Percentiles rank a stretch among this genome's conserved stretches.
Evolutionary conservation across 2,113 vertebrate species (phyloP).

Genomic region (Sisor rabdophorus): DNA sequence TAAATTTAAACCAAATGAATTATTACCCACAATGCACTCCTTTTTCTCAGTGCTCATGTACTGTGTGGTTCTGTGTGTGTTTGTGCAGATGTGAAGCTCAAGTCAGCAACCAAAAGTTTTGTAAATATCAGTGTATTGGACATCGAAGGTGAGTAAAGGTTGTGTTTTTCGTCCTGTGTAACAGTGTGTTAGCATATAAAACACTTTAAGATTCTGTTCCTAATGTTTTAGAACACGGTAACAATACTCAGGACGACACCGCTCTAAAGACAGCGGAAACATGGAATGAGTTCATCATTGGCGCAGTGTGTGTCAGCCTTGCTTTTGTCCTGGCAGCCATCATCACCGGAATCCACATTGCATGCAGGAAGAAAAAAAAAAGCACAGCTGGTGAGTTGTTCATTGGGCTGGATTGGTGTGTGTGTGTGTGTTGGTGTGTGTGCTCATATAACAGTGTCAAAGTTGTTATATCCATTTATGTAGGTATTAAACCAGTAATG

Average conservation of each 20-base stretch:
- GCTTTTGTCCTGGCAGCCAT: neutral
- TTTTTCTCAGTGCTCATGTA: neutral
- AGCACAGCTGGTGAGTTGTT: conserved; percentile 9
- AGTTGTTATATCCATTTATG: neutral
- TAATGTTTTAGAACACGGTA: neutral
- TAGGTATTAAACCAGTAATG: too few relatives aligned
- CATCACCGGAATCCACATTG: neutral
- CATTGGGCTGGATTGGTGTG: neutral
- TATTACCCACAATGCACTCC: neutral
- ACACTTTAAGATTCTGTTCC: neutral
- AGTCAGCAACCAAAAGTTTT: neutral
- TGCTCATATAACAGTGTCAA: neutral
- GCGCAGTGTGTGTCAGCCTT: conserved; percentile 16
- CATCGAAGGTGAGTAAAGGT: neutral
- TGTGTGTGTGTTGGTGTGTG: neutral
- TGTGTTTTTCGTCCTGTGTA: neutral
- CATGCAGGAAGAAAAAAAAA: conserved; percentile 2
- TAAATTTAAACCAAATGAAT: too few relatives aligned
- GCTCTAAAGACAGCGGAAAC: fast-evolving
- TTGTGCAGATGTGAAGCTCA: neutral
- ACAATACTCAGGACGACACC: too few relatives aligned
- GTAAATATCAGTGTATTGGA: too few relatives aligned
- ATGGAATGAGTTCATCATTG: neutral
- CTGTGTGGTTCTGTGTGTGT: neutral
- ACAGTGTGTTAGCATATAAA: neutral